A percentile compares a stretch with the other conserved stretches of the same genome.
These are phyloP conservation scores for Portunus trituberculatus DNA, from an alignment of 1,140 invertebrate genomes.

Conservation along the genomic window DNA sequence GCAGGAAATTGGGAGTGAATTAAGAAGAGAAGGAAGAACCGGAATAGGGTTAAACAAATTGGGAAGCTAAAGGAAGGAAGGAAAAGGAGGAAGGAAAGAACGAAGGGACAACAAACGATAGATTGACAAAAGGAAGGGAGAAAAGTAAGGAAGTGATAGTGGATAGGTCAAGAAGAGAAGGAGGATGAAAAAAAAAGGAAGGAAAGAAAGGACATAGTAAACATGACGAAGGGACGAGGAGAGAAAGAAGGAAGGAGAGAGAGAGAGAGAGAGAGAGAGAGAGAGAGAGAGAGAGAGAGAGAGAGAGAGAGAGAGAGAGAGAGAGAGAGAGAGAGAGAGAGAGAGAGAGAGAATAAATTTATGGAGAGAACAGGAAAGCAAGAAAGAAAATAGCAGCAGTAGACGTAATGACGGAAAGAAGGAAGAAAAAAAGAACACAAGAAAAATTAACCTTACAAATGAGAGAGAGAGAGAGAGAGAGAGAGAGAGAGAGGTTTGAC, in stretches of 20 bases:
- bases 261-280: constrained; percentile 32
- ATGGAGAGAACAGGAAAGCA: neutral
- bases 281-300: neutral
- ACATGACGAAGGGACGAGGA: neutral
- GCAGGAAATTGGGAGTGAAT: neutral
- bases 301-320: neutral
- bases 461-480: no score
- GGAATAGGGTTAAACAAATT: neutral
- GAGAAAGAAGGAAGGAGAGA: neutral
- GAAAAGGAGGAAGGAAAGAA: neutral
- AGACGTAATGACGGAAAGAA: no score
- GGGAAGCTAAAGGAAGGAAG: neutral
- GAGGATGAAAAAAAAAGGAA: neutral
- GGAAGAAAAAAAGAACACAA: no score
- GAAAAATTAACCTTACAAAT: no score
- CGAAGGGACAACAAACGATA: neutral
- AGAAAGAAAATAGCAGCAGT: neutral
- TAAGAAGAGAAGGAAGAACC: neutral
- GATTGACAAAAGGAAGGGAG: neutral
- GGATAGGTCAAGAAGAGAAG: neutral
- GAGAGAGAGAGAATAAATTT: neutral
- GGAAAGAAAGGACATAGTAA: neutral
- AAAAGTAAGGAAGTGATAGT: neutral
- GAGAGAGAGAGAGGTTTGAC: no score
- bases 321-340: neutral